phyloP scores from a whole-genome alignment of 1,140 invertebrate genomes.

The Zaprionus ghesquierei region DNA sequence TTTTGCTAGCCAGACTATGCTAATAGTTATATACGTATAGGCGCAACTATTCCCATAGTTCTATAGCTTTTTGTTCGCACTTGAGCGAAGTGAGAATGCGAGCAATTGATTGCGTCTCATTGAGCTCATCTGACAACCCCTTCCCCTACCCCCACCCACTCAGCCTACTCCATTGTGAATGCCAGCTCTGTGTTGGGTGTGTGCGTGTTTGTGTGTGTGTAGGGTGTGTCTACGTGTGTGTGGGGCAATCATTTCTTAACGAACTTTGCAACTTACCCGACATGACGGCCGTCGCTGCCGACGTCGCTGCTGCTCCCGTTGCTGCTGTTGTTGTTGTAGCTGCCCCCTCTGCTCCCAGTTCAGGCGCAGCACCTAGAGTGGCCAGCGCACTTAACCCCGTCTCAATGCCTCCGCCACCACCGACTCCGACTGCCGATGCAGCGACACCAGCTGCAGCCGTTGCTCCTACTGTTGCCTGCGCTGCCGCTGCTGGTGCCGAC shows the following conservation, averaged over 20 bases:
- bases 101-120: conserved; percentile 37
- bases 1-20: background rate
- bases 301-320: conserved; percentile 1
- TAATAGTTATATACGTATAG: background rate
- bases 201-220: background rate
- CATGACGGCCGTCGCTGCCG: conserved; percentile 35
- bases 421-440: background rate
- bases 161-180: conserved; percentile 29
- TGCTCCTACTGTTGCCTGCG: background rate
- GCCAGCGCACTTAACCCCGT: conserved; percentile 37
- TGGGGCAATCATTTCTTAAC: conserved; percentile 24
- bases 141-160: background rate
- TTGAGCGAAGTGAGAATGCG: conserved; percentile 17
- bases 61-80: conserved; percentile 6
- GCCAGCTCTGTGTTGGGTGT: conserved; percentile 21
- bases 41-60: background rate
- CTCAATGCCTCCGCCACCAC: conserved; percentile 27
- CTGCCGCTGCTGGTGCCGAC: background rate
- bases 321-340: conserved; percentile 1
- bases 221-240: conserved; percentile 11
- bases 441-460: no score
- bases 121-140: conserved; percentile 23
- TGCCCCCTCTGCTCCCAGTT: background rate
- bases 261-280: conserved; percentile 56
- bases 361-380: background rate